Evolutionary conservation across 2,888 invertebrate genomes (phyloP).

Genomic region (Cryptosula pallasiana): DNA sequence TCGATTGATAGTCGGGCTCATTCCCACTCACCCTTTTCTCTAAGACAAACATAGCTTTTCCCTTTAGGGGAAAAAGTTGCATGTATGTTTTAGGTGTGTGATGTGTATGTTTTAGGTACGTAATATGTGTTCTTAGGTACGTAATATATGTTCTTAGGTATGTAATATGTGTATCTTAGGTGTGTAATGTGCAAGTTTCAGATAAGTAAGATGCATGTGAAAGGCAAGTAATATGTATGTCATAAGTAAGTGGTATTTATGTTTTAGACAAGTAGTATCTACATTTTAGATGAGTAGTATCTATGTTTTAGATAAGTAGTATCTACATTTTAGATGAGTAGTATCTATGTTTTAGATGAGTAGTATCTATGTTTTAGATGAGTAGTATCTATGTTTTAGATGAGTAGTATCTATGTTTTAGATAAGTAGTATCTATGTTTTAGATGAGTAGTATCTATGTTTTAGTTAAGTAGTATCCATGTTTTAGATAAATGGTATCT

Average conservation of each 20-base stretch:
- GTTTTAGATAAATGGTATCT: too few relatives aligned
- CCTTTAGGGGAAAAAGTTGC: too few relatives aligned
- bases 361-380: neutral
- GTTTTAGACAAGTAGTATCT: neutral
- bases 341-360: neutral
- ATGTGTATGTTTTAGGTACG: neutral
- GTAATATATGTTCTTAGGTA: neutral
- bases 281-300: neutral
- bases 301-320: neutral
- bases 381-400: too few relatives aligned
- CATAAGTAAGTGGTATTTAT: neutral
- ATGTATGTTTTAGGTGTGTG: neutral
- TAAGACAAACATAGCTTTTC: too few relatives aligned
- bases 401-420: too few relatives aligned
- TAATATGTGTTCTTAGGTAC: neutral
- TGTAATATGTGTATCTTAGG: neutral
- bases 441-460: too few relatives aligned
- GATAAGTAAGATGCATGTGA: neutral
- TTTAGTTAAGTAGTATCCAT: too few relatives aligned
- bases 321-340: neutral
- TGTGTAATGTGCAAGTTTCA: neutral
- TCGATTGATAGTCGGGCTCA: too few relatives aligned
- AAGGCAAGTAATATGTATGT: neutral
- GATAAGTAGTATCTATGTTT: too few relatives aligned
- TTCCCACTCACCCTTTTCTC: too few relatives aligned